Conservation (phyloP, 2,888 invertebrate species). For the Phyllotreta cruciferae region DNA sequence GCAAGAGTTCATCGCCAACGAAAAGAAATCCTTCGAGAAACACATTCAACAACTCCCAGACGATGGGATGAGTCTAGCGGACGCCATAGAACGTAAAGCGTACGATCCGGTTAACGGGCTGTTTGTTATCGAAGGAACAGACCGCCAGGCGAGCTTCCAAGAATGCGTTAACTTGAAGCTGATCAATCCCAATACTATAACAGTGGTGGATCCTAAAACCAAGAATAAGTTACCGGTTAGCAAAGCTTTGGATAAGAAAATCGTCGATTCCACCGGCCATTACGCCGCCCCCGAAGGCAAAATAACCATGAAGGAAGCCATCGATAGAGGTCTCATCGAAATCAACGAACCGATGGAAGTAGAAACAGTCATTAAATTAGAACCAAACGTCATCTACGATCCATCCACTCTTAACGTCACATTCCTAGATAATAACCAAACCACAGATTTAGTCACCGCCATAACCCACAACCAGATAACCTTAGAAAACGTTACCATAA, state of each 20-base stretch:
- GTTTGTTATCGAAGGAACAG: slow-evolving; percentile 87
- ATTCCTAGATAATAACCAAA: slow-evolving; percentile 73
- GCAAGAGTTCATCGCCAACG: slow-evolving; percentile 57
- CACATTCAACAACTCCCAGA: slow-evolving; percentile 80
- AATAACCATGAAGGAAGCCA: slow-evolving; percentile 78
- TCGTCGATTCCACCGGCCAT: slow-evolving; percentile 80
- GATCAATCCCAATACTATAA: slow-evolving; percentile 83
- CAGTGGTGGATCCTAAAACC: slow-evolving; percentile 79
- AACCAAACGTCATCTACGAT: slow-evolving; percentile 78
- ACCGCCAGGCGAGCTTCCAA: slow-evolving; percentile 81
- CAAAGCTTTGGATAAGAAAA: slow-evolving; percentile 78
- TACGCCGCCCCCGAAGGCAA: slow-evolving; percentile 67
- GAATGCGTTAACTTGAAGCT: slow-evolving; percentile 87
- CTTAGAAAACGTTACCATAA: slow-evolving; percentile 70
- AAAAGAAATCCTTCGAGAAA: slow-evolving; percentile 65
- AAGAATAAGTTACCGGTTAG: slow-evolving; percentile 72
- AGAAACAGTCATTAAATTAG: slow-evolving; percentile 75
- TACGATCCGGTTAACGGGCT: slow-evolving; percentile 85
- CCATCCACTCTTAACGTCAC: slow-evolving; percentile 75
- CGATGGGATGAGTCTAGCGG: slow-evolving; percentile 82
- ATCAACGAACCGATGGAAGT: slow-evolving; percentile 65
- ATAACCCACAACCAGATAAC: slow-evolving; percentile 78
- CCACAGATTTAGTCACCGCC: slow-evolving; percentile 77
- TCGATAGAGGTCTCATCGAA: slow-evolving; percentile 69
- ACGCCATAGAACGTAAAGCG: slow-evolving; percentile 82